Evolutionary conservation across 1,140 invertebrate genomes (phyloP), one percentile per base, ranked within the genome.

Genomic region (Nautilus pompilius): DNA sequence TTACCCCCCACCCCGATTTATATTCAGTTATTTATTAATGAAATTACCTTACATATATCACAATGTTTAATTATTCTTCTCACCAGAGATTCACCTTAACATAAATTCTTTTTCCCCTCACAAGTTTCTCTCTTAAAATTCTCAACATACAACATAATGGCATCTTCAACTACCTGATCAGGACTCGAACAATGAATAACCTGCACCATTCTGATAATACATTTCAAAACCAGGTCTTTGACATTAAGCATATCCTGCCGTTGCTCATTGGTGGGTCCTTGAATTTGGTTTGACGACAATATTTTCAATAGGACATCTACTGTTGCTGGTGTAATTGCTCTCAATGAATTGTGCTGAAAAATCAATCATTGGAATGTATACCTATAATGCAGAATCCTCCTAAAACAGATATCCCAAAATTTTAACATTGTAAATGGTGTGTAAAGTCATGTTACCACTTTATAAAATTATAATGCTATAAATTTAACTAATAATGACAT

Each of bases 261-360:
- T 76, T 74, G 61, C 45, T 70, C 68, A 63, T 74, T 74, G 26
- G 70, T 71, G 33, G 69, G 70, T 62, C 71, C 69, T 6, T 68
- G 65, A 26, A n/a, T 28, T 13, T 72, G 53, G 20, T 66, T 68
- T 0, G 58, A 30, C 0, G 73, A 73, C 34, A 81, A 58, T 24
- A 77, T 63, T 48, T 82, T 83, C 72, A 87, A 84, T 30, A 88
- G 73, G 62, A 88, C 79, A 66, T 87, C 86, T 29, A 87, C 81
- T 4, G 87, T 88, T 13, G 87, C 87, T 17, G 87, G 87, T 68
- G 86, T 87, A 55, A 88, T 85, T 20, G 86, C 86, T 59, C 84
- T 80, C 67, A 87, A 79, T 20, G 87, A 87, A 85, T 88, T 88
- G 28, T 84, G 82, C 87, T 88, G 71, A 59, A 76, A 77, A 72